Conservation (phyloP, 2,113 vertebrate genomes). For the Centrocercus urophasianus region DNA sequence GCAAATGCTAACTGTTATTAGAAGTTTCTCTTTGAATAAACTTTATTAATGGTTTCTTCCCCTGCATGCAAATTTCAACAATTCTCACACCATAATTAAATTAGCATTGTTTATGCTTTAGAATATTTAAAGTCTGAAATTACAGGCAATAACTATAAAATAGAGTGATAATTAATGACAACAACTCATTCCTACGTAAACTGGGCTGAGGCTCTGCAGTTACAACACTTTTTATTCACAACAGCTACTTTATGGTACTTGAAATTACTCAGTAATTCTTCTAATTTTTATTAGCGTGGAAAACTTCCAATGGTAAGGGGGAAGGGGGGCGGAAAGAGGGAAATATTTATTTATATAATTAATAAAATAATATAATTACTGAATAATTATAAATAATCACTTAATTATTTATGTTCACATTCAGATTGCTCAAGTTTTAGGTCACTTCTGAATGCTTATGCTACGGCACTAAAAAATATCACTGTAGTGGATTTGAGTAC, state of each 20-base stretch:
- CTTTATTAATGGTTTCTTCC: slow-evolving; percentile 68
- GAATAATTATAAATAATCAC: too few species aligned
- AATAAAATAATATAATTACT: too few species aligned
- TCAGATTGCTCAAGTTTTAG: background rate
- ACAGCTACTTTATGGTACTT: slow-evolving; percentile 72
- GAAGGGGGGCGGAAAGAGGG: background rate
- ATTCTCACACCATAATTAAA: slow-evolving; percentile 71
- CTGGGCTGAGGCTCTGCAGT: slow-evolving; percentile 54
- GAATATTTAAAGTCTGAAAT: slow-evolving; percentile 81
- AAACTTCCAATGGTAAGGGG: slow-evolving; percentile 36
- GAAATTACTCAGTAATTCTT: slow-evolving; percentile 69
- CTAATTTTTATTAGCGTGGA: slow-evolving; percentile 50
- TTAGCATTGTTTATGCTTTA: slow-evolving; percentile 78
- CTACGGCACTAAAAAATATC: background rate
- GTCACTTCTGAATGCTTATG: background rate
- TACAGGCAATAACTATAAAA: slow-evolving; percentile 79
- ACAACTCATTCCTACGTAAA: slow-evolving; percentile 75
- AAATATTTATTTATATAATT: too few species aligned
- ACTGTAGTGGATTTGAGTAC: background rate
- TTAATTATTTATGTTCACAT: background rate
- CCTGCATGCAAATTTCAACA: slow-evolving; percentile 52
- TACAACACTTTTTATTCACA: slow-evolving; percentile 76
- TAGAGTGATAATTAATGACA: slow-evolving; percentile 80
- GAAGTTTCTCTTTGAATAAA: slow-evolving; percentile 67
- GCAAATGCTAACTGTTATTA: slow-evolving; percentile 57